These are phyloP conservation scores for Coelinius sp. DNA, from an alignment of 2,888 invertebrate species.

Conservation along the genomic window DNA sequence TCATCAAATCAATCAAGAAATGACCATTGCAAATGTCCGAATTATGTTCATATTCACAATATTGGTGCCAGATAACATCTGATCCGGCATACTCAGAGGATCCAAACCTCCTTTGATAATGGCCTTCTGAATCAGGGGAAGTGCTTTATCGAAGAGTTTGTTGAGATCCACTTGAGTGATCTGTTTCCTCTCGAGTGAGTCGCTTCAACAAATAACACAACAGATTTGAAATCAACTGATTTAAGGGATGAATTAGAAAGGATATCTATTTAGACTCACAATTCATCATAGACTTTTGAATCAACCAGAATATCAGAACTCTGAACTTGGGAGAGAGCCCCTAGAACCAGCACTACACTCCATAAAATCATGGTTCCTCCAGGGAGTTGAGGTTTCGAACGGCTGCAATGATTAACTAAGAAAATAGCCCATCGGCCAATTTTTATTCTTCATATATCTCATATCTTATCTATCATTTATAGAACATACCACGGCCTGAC, in stretches of 20 bases:
- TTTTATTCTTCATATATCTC: background rate
- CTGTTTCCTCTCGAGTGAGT: background rate
- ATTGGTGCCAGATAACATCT: constrained; percentile 40
- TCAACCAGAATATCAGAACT: background rate
- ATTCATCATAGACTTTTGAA: background rate
- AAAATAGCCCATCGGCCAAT: constrained; percentile 10
- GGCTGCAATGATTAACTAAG: background rate
- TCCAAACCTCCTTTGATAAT: constrained; percentile 51
- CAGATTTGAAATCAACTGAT: constrained; percentile 2
- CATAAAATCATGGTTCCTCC: background rate
- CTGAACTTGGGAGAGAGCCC: background rate
- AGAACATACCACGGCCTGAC: background rate
- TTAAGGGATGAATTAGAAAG: background rate
- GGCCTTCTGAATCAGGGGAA: constrained; percentile 41
- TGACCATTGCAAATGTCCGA: background rate
- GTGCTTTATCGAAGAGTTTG: constrained; percentile 45
- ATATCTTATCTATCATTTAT: constrained; percentile 10
- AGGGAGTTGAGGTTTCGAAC: background rate
- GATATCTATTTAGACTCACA: background rate
- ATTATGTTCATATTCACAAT: constrained; percentile 46
- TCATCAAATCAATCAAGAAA: background rate
- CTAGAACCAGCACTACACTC: background rate
- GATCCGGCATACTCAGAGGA: constrained; percentile 50
- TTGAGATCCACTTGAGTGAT: constrained; percentile 44
- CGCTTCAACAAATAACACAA: constrained; percentile 18